Base-by-base conservation (phyloP, 2,113 vertebrate species). In the Vanacampus margaritifer region DNA sequence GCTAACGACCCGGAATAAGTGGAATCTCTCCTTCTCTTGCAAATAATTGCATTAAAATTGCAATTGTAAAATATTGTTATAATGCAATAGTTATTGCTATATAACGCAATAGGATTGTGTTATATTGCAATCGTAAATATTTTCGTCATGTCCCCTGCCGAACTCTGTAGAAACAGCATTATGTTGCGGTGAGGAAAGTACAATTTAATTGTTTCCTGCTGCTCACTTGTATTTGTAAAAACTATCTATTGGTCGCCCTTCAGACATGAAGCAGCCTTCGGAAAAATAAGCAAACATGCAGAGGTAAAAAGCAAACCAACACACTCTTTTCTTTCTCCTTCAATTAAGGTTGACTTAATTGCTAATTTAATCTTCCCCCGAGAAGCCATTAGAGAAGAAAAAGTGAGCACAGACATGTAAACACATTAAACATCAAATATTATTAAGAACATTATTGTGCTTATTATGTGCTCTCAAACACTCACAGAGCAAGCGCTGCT, bases 281-380 rank as follows among this genome's bases (percentile, higher is more conserved):
- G 50, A 71, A 19, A 53, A 41, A 76, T 39, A 23, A 36, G 28
- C 60, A 66, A 57, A 72, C 24, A 58, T 58, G 41, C 26, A 50
- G 12, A 69, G 9, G 21, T 4, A 28, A 56, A 60, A 71, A 71
- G 37, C 13, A 8, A 71, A 50, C 35, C 32, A 32, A 56, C 13
- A 26, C 16, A 9, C 43, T 53, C 32, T 69, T 60, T 71, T 69
- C 65, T 46, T 45, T 66, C 50, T 69, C 59, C 71, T 81, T 84
- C 79, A 85, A 70, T 84, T 83, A 75, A 72, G 70, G 64, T 68
- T 79, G 67, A 51, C 80, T 85, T 86, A 89, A 91, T 88, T 86
- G 81, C 81, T 75, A 16, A 65, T 81, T 85, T 84, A 82, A 88
- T 86, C 84, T 75, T 56, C 63, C 72, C 35, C 65, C 79, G 82